These are phyloP conservation scores for Aurelia sp. DNA, from an alignment of 30 jellyfish, hydroid and myxozoan genomes.

Conservation along the genomic window DNA sequence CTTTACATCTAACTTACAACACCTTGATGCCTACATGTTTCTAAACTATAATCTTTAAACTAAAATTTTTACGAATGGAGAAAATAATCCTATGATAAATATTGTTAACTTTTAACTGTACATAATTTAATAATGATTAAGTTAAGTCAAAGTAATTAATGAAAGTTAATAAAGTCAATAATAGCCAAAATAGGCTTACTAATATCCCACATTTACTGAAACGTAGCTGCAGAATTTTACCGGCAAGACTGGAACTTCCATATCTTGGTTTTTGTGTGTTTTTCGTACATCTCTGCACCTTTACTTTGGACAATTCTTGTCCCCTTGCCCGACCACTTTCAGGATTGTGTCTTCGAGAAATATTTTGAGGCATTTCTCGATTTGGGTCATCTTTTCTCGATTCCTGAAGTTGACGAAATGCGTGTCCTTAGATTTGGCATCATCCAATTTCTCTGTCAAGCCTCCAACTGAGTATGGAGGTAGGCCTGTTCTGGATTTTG, in stretches of 20 bases:
- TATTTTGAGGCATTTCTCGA: constrained; percentile 24
- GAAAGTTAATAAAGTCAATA: not conserved
- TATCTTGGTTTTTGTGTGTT: not conserved
- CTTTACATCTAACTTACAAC: no score
- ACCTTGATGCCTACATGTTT: no score
- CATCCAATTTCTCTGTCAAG: no score
- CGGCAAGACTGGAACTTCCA: constrained; percentile 20
- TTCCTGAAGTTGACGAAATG: not conserved
- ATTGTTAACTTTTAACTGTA: no score
- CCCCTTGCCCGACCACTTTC: not conserved
- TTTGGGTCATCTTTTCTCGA: constrained; percentile 12
- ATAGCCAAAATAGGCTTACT: constrained; percentile 41
- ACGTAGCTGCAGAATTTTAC: constrained; percentile 18
- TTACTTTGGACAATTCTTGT: not conserved
- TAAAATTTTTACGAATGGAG: no score
- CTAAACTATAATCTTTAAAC: no score
- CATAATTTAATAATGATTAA: no score
- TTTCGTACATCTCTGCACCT: not conserved
- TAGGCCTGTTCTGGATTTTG: not conserved
- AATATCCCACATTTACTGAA: not conserved
- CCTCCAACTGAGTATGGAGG: constrained; percentile 49
- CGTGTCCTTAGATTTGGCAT: no score
- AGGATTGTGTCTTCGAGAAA: constrained; percentile 3
- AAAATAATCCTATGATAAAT: no score
- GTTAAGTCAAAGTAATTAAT: no score